These are phyloP conservation scores for Sparus aurata DNA, from an alignment of 2,797 vertebrate species.

Conservation along the genomic window DNA sequence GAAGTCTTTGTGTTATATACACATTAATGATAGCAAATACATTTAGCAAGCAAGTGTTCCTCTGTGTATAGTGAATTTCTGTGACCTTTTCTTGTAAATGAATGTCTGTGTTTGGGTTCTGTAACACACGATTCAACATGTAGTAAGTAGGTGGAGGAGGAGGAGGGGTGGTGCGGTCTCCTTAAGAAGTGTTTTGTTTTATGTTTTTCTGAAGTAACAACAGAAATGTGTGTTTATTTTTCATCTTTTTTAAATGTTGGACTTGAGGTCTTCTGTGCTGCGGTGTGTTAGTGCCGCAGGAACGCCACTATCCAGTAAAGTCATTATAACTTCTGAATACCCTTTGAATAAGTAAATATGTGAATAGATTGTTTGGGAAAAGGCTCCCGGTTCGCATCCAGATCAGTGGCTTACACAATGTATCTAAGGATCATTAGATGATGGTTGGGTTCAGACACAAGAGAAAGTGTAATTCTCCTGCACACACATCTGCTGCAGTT, in stretches of 20 bases:
- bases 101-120: background rate
- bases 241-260: background rate
- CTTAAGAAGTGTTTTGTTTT: background rate
- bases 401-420: background rate
- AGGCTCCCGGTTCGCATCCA: background rate
- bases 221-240: background rate
- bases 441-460: background rate
- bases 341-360: background rate
- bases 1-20: conserved; percentile 37
- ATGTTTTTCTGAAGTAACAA: background rate
- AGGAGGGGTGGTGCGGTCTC: background rate
- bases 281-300: no score
- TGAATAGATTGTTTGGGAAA: no score
- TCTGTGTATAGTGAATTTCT: conserved; percentile 2
- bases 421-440: background rate
- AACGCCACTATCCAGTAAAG: background rate
- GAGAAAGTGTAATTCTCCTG: background rate
- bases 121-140: background rate
- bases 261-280: background rate
- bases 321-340: background rate
- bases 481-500: background rate
- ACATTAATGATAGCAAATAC: conserved; percentile 45
- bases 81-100: conserved; percentile 2
- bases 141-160: background rate
- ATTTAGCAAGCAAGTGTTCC: conserved; percentile 6